These are phyloP conservation scores for Caenorhabditis auriculariae DNA, from an alignment of 2,888 invertebrate genomes.

Conservation along the genomic window DNA sequence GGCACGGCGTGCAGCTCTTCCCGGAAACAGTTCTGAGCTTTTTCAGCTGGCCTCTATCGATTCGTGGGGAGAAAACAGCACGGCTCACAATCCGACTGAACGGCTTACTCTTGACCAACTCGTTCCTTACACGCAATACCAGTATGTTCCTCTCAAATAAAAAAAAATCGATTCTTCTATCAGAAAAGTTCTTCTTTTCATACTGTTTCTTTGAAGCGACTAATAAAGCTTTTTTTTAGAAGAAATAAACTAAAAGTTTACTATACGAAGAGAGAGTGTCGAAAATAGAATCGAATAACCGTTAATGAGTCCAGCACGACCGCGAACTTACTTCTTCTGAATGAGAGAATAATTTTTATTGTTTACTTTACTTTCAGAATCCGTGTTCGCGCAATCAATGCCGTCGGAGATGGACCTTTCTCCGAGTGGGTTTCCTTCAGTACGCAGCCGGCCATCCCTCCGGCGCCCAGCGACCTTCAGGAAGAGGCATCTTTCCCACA, in stretches of 20 bases:
- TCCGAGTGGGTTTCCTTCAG: constrained; percentile 57
- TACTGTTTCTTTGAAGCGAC: too few species aligned
- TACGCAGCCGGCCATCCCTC: constrained; percentile 57
- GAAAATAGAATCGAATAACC: too few species aligned
- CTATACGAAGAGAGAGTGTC: too few species aligned
- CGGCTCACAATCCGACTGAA: constrained; percentile 41
- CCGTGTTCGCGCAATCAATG: constrained; percentile 58
- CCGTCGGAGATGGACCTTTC: constrained; percentile 61
- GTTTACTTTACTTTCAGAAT: constrained; percentile 36
- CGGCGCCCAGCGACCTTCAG: constrained; percentile 57
- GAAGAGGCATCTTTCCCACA: constrained; percentile 58
- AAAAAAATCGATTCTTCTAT: too few species aligned
- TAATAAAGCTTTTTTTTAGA: too few species aligned
- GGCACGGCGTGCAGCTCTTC: neutral
- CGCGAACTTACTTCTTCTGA: too few species aligned
- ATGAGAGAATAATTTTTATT: too few species aligned
- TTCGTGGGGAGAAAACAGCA: constrained; percentile 56
- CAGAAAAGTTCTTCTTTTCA: too few species aligned
- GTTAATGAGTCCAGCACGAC: too few species aligned
- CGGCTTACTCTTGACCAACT: constrained; percentile 58
- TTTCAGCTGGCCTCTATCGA: constrained; percentile 45
- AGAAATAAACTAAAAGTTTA: too few species aligned
- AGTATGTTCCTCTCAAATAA: constrained; percentile 11
- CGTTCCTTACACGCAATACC: constrained; percentile 61
- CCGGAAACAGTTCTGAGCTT: neutral